Evolutionary conservation across 2,113 vertebrate genomes (phyloP).

Genomic region (Lasiurus borealis): DNA sequence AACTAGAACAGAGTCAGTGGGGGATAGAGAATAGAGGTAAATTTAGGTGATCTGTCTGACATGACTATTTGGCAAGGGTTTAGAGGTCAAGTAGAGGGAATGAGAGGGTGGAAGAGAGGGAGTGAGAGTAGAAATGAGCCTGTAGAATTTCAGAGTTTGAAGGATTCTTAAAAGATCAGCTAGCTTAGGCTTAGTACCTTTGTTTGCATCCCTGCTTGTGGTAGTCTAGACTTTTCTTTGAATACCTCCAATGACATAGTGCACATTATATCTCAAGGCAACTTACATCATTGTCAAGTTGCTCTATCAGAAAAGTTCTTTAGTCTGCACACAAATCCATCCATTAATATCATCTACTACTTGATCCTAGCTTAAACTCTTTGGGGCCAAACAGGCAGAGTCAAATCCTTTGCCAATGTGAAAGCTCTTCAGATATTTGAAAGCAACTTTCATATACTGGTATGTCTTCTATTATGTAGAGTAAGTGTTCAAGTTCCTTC

Average conservation of each 20-base stretch:
- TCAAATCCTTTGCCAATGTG: not conserved
- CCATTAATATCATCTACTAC: not conserved
- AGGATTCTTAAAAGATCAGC: not conserved
- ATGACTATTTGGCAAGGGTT: not conserved
- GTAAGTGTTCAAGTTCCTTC: no score
- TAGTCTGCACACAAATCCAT: not conserved
- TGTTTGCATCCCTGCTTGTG: not conserved
- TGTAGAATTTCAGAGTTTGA: slow-evolving; percentile 7
- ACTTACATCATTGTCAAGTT: not conserved
- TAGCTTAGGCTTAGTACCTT: not conserved
- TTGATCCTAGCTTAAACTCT: slow-evolving; percentile 13
- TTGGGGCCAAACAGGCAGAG: not conserved
- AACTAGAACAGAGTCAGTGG: not conserved
- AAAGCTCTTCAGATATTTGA: no score
- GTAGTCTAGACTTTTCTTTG: not conserved
- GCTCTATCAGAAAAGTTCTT: not conserved
- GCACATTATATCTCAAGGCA: not conserved
- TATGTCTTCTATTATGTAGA: no score
- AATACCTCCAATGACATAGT: not conserved
- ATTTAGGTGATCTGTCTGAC: not conserved
- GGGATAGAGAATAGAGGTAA: not conserved
- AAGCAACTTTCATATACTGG: no score
- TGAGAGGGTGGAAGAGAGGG: not conserved
- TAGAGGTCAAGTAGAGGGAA: not conserved
- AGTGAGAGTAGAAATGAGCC: not conserved